Conservation (phyloP, 2,113 vertebrate species). For the Calidris pugnax region DNA sequence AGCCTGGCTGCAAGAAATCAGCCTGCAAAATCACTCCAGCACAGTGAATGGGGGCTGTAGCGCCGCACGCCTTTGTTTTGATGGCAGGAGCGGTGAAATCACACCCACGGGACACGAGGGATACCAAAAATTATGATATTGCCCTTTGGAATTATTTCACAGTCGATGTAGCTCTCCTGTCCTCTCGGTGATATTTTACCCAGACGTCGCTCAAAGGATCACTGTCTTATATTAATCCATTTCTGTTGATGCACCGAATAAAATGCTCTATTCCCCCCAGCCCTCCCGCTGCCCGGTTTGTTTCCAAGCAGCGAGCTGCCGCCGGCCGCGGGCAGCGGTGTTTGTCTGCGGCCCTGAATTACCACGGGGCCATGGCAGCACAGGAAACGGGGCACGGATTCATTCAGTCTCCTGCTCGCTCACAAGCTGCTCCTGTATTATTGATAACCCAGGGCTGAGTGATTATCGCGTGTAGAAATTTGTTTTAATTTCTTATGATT, state of each 20-base stretch:
- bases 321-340: neutral
- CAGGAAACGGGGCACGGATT: neutral
- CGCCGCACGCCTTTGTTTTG: neutral
- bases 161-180: conserved; percentile 43
- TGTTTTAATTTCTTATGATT: conserved; percentile 41
- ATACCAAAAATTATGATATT: conserved; percentile 35
- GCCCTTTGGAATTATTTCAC: conserved; percentile 53
- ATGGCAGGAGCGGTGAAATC: conserved; percentile 19
- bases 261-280: conserved; percentile 37
- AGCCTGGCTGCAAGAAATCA: neutral
- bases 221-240: conserved; percentile 51
- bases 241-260: conserved; percentile 34
- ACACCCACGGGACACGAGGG: conserved; percentile 18
- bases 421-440: conserved; percentile 11
- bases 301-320: conserved; percentile 34
- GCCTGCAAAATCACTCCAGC: neutral
- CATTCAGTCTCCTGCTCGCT: neutral
- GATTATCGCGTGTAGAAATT: conserved; percentile 1
- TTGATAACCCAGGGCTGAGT: conserved; percentile 28
- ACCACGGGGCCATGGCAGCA: neutral
- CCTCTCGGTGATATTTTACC: conserved; percentile 30
- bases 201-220: conserved; percentile 39
- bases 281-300: conserved; percentile 34
- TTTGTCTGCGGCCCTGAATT: conserved; percentile 25
- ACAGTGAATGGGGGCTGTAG: neutral